These are phyloP conservation scores for Subanguina moxae DNA, from an alignment of 1,140 invertebrate genomes.

Conservation along the genomic window DNA sequence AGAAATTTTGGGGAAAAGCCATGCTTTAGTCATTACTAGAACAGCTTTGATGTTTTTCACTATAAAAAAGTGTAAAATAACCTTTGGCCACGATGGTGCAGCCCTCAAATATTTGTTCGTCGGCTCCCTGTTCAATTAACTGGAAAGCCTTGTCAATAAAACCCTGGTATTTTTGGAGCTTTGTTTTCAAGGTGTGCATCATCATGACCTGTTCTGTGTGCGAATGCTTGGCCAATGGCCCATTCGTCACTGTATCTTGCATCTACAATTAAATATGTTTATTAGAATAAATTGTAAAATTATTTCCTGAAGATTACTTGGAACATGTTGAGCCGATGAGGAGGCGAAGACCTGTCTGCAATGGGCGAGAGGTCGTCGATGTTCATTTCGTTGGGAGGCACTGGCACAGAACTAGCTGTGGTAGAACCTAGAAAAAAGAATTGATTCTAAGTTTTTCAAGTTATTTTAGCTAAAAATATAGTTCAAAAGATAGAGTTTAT, in stretches of 20 bases:
- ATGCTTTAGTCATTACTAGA: conserved; percentile 58
- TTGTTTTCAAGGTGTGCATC: conserved; percentile 59
- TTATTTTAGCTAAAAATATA: too few species aligned
- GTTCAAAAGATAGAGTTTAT: too few species aligned
- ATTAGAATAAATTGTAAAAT: too few species aligned
- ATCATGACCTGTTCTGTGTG: conserved; percentile 55
- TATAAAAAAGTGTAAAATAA: background rate
- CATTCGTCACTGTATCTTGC: conserved; percentile 54
- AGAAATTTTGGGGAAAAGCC: conserved; percentile 57
- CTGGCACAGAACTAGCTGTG: conserved; percentile 3
- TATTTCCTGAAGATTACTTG: conserved; percentile 36
- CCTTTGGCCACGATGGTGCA: conserved; percentile 48
- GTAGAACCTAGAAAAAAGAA: conserved; percentile 25
- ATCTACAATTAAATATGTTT: conserved; percentile 25
- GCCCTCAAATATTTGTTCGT: conserved; percentile 55
- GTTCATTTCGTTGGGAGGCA: conserved; percentile 9
- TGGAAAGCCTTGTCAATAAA: conserved; percentile 57
- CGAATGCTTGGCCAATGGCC: conserved; percentile 54
- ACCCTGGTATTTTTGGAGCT: conserved; percentile 56
- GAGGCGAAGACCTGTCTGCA: conserved; percentile 42
- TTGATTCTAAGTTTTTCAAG: too few species aligned
- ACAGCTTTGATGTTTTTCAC: conserved; percentile 18
- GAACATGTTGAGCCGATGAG: conserved; percentile 50
- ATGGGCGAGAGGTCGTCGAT: conserved; percentile 51
- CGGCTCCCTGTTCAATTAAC: conserved; percentile 47